Evolutionary conservation across 2,113 vertebrate genomes (phyloP), one percentile per base, ranked within the genome.

Genomic region (Pituophis catenifer): DNA sequence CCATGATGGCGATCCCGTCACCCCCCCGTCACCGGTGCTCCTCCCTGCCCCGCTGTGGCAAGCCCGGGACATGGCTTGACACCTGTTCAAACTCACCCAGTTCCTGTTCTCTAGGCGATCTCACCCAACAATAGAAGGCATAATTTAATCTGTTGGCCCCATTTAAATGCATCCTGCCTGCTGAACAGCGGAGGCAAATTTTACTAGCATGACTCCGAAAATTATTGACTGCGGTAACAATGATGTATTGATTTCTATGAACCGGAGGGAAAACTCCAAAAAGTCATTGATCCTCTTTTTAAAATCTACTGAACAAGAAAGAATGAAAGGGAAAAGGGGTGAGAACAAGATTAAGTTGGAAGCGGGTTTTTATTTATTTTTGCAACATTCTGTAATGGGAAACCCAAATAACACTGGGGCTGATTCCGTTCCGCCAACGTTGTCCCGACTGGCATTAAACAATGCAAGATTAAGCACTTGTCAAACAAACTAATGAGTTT

Each of bases 401-500:
- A 97, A 94, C 91, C 58, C 94, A 95, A 94, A 86, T 92, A 70
- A 92, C 96, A 92, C 65, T 97, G 96, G 95, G 93, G 92, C 97
- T 96, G 93, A 93, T 96, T 95, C 90, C 95, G 4, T 97, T 97
- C 94, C 95, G 95, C 94, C 95, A 24, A 88, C 95, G 90, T 95
- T 96, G 95, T 96, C 94, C 93, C 91, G 57, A 93, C 92, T 91
- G 81, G 95, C 96, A 96, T 97, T 97, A 97, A 97, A 98, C 96
- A 97, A 97, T 97, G 95, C 95, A 96, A 97, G 97, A 97, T 98
- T 97, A 98, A 98, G 94, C 95, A 97, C 97, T 97, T 97, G 97
- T 98, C 98, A 98, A 96, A 94, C 1, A 57, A 97, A 97, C 97
- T 97, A 98, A 98, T 97, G 97, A 97, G 96, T 98, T 98, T 98